These are phyloP conservation scores for Leptogaster cylindrica DNA, from an alignment of 2,888 invertebrate genomes.

Conservation along the genomic window DNA sequence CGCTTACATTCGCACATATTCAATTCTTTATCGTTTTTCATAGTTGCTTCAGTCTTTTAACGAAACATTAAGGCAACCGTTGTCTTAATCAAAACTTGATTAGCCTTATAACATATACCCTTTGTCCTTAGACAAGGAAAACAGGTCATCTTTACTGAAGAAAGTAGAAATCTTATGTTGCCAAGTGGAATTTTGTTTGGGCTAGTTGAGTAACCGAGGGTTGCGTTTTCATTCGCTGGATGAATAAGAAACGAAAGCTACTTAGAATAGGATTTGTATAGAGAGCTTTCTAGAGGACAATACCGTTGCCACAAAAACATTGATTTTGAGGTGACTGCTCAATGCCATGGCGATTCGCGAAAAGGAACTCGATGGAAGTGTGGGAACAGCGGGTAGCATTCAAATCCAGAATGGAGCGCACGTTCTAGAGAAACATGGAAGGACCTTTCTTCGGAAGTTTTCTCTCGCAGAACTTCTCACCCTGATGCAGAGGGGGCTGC, in stretches of 20 bases:
- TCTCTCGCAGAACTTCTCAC: not conserved
- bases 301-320: conserved; percentile 22
- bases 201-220: conserved; percentile 6
- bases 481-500: not conserved
- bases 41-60: no score
- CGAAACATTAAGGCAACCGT: conserved; percentile 24
- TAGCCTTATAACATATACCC: conserved; percentile 15
- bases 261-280: no score
- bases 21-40: no score
- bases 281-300: not conserved
- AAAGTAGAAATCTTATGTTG: conserved; percentile 14
- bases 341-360: conserved; percentile 24
- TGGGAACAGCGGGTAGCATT: no score
- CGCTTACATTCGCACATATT: no score
- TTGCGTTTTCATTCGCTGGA: no score
- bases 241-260: conserved; percentile 4
- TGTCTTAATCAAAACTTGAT: conserved; percentile 38
- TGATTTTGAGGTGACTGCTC: conserved; percentile 24
- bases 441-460: no score
- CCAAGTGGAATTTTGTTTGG: not conserved
- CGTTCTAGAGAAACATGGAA: no score
- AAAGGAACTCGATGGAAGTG: no score
- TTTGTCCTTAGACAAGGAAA: conserved; percentile 24
- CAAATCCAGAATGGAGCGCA: no score
- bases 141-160: not conserved